A percentile compares a stretch with the other conserved stretches of the same genome.
Conservation (phyloP, 2,113 vertebrate genomes). For the Tinamus guttatus region DNA sequence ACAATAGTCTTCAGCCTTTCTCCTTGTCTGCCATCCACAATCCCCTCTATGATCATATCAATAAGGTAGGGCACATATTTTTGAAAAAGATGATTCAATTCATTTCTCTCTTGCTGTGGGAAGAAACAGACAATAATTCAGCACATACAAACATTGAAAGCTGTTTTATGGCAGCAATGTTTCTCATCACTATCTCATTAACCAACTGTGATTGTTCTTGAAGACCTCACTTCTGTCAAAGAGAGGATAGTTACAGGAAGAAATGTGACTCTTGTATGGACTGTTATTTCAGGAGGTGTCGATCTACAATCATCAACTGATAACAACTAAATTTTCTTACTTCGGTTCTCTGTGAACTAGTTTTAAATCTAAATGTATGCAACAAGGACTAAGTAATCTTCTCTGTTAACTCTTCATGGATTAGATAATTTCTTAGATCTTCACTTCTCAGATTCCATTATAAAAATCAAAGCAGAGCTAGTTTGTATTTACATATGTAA, state of each 20-base stretch:
- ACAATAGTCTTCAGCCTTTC: slow-evolving; percentile 89
- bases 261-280: background rate
- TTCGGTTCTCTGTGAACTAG: background rate
- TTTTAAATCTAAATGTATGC: background rate
- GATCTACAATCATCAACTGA: background rate
- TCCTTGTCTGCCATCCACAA: slow-evolving; percentile 87
- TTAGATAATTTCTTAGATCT: background rate
- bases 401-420: background rate
- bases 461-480: background rate
- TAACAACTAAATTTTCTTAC: background rate
- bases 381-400: background rate
- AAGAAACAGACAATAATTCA: background rate
- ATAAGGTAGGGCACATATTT: slow-evolving; percentile 91
- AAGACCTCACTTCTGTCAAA: background rate
- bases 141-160: background rate
- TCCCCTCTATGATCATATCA: slow-evolving; percentile 90
- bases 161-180: background rate
- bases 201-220: background rate
- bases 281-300: background rate
- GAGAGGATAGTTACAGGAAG: background rate
- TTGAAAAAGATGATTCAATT: slow-evolving; percentile 84
- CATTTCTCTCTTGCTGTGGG: slow-evolving; percentile 76
- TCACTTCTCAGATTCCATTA: background rate
- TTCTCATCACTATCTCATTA: background rate
- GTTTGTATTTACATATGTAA: background rate